A percentile compares a stretch with the other conserved stretches of the same genome.
Conservation (phyloP, 1,140 invertebrate species). For the Brachionus rubens region DNA sequence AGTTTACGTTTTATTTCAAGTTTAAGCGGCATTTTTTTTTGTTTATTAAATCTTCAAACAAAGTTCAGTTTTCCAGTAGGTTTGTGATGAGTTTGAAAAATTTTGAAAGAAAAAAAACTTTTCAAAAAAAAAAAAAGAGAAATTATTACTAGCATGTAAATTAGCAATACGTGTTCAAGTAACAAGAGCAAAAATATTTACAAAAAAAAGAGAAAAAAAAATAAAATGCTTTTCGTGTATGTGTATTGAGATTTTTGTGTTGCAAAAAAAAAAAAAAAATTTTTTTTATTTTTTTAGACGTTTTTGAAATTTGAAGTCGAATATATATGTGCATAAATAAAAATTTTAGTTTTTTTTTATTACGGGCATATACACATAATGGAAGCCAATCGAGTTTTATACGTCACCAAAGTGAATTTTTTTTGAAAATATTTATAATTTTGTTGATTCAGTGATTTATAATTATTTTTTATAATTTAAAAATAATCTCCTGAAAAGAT, state of each 20-base stretch:
- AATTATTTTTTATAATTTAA: neutral
- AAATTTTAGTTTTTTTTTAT: neutral
- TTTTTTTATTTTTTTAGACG: neutral
- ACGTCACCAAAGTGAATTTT: neutral
- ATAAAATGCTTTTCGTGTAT: constrained; percentile 14
- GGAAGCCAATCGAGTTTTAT: neutral
- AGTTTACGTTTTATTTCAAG: constrained; percentile 96
- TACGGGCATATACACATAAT: neutral
- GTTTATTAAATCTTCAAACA: no score
- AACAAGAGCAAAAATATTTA: constrained; percentile 39
- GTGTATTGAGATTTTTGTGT: neutral
- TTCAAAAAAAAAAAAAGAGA: neutral
- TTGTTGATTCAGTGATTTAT: neutral
- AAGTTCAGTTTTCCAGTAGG: no score
- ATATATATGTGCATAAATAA: constrained; percentile 42
- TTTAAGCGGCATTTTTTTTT: constrained; percentile 76
- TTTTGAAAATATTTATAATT: no score
- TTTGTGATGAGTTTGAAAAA: no score
- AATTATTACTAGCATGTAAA: constrained; percentile 35
- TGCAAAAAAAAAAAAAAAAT: constrained; percentile 8
- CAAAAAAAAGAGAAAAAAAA: neutral
- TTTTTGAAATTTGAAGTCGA: constrained; percentile 22
- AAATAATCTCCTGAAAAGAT: no score
- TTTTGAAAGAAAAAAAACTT: neutral
- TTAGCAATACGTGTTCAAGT: constrained; percentile 42